Conservation (phyloP, 2,888 invertebrate genomes). For the Rutpela maculata region DNA sequence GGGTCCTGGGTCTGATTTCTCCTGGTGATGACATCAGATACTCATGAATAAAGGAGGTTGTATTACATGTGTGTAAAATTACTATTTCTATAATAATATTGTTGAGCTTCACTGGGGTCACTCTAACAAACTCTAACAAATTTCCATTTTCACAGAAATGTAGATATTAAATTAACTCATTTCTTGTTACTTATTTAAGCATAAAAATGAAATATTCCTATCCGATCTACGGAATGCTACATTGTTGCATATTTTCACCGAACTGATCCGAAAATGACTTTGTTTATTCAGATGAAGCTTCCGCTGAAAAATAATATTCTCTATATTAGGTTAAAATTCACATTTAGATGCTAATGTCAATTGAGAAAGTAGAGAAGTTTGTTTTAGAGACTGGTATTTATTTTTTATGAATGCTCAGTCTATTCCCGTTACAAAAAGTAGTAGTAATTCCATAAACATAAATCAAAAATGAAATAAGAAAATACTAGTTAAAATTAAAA, state of each 20-base stretch:
- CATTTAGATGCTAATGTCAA: slow-evolving; percentile 18
- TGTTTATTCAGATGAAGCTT: slow-evolving; percentile 11
- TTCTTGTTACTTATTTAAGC: background rate
- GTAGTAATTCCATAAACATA: background rate
- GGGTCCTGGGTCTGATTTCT: too few relatives aligned
- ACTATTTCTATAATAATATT: too few relatives aligned
- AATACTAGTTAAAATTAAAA: background rate
- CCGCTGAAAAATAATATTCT: slow-evolving; percentile 7
- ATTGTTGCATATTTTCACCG: background rate
- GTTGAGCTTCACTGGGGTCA: too few relatives aligned
- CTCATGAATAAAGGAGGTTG: too few relatives aligned
- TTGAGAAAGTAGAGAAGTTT: slow-evolving; percentile 5
- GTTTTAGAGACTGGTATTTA: slow-evolving; percentile 5
- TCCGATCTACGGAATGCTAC: background rate
- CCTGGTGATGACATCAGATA: too few relatives aligned
- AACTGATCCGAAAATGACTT: background rate
- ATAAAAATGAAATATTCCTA: background rate
- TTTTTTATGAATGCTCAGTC: background rate
- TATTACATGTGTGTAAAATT: too few relatives aligned
- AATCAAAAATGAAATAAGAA: background rate
- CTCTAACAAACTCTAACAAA: too few relatives aligned
- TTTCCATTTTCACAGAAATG: too few relatives aligned
- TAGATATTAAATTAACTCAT: background rate
- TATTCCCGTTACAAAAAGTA: background rate
- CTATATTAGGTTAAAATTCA: background rate